Conservation (phyloP, 2,797 vertebrate genomes). For the Pseudocheirus occidentalis region DNA sequence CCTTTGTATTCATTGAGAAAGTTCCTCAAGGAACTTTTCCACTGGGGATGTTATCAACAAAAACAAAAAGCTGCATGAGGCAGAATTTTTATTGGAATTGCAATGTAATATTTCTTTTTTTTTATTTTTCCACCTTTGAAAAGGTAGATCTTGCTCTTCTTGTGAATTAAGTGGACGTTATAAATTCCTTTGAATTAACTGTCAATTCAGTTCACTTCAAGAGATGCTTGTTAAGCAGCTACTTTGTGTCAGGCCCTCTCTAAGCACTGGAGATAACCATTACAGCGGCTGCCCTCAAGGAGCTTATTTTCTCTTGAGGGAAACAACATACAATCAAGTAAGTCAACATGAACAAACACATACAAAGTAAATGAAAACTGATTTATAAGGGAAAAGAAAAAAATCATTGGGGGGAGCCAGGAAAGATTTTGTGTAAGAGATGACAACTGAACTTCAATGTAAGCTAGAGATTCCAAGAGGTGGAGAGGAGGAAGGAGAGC, state of each 20-base stretch:
- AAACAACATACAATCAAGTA: neutral
- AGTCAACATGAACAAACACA: neutral
- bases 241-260: neutral
- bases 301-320: neutral
- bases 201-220: neutral
- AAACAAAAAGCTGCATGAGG: slow-evolving; percentile 56
- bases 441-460: neutral
- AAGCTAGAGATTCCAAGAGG: neutral
- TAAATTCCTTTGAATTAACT: neutral
- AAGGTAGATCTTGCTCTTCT: neutral
- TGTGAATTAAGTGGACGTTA: neutral
- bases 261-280: neutral
- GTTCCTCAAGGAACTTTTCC: slow-evolving; percentile 65
- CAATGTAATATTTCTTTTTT: slow-evolving; percentile 5
- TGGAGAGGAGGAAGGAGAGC: neutral
- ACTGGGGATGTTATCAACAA: slow-evolving; percentile 60
- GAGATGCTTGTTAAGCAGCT: neutral
- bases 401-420: neutral
- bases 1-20: slow-evolving; percentile 67
- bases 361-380: neutral
- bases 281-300: neutral
- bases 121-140: slow-evolving; percentile 18
- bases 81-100: slow-evolving; percentile 43
- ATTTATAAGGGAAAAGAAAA: neutral
- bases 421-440: neutral